Evolutionary conservation across 2,797 vertebrate species (phyloP), one percentile per base, ranked within the genome.

Genomic region (Hyperoplus immaculatus): DNA sequence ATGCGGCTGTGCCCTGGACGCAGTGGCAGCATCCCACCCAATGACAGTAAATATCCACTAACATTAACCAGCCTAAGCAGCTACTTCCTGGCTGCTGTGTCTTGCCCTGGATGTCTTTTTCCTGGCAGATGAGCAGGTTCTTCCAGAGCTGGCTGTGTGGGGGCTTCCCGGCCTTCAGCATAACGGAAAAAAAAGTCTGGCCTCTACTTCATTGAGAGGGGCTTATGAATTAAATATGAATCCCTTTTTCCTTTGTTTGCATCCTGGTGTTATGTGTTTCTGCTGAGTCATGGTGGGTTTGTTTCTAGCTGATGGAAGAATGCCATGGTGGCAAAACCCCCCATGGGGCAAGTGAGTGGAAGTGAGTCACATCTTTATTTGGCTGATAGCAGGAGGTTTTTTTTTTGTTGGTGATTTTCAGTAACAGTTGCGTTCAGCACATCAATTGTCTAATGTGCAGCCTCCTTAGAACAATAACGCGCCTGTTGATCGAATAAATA

Each of bases 141-240:
- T 45, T 49, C 46, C 67, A 72, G 55, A 69, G 55, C 62, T 9
- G 21, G n/a, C 72, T 67, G 53, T 0, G 0, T 39, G 59, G 29
- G 57, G 57, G 77, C 74, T 75, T 63, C 57, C 41, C 42, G 65
- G 46, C 70, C 70, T 67, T 58, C 65, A 13, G 21, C 56, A 0
- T 69, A 81, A 78, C 7, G 5, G 66, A 54, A 75, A 72, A 77
- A 64, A 54, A 75, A 72, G 78, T 75, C 59, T 50, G 58, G 1
- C 72, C 29, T 46, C 80, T 78, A 61, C 61, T 75, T 50, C 67
- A 72, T 51, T 13, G 18, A 50, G 54, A 16, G 59, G 29, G 63
- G 65, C 62, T 81, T 49, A 89, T 92, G 81, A 86, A 90, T 94
- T 87, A 91, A 91, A 87, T 80, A 91, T 91, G 80, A 87, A 29